phyloP scores from a whole-genome alignment of 2,888 invertebrate genomes.

The Lasioglossum leucozonium region DNA sequence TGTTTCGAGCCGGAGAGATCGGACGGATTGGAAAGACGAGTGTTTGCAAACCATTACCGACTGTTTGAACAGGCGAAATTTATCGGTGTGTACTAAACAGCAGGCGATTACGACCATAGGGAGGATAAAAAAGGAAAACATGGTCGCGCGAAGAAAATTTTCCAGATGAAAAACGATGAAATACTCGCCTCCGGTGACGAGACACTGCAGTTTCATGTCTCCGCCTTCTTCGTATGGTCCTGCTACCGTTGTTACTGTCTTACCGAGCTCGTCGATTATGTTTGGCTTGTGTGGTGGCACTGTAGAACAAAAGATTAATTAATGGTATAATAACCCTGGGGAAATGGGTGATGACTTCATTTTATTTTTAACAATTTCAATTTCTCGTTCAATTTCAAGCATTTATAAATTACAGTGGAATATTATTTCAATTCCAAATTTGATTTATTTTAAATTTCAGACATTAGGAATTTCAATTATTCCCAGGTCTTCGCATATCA shows the following conservation, averaged over 20 bases:
- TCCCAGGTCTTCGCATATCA: no score
- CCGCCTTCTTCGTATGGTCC: constrained; percentile 91
- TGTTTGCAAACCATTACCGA: constrained; percentile 24
- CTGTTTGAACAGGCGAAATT: constrained; percentile 8
- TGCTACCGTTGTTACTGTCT: constrained; percentile 87
- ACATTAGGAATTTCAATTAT: no score
- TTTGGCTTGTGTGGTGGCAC: constrained; percentile 91
- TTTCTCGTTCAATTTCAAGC: no score
- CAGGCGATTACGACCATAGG: neutral
- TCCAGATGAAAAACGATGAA: neutral
- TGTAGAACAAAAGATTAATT: constrained; percentile 84
- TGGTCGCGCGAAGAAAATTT: neutral
- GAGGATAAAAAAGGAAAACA: neutral
- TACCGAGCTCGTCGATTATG: constrained; percentile 89
- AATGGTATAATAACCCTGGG: neutral
- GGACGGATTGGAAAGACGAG: neutral
- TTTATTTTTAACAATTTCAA: no score
- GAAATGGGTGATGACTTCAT: neutral
- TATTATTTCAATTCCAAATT: no score
- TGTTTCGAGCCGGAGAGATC: neutral
- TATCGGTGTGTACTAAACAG: constrained; percentile 3
- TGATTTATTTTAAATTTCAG: no score
- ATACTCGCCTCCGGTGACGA: constrained; percentile 91
- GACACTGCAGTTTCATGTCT: constrained; percentile 90
- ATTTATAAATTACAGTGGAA: no score